These are phyloP conservation scores for Lichenostomus cassidix DNA, from an alignment of 2,113 vertebrate species.

Conservation along the genomic window DNA sequence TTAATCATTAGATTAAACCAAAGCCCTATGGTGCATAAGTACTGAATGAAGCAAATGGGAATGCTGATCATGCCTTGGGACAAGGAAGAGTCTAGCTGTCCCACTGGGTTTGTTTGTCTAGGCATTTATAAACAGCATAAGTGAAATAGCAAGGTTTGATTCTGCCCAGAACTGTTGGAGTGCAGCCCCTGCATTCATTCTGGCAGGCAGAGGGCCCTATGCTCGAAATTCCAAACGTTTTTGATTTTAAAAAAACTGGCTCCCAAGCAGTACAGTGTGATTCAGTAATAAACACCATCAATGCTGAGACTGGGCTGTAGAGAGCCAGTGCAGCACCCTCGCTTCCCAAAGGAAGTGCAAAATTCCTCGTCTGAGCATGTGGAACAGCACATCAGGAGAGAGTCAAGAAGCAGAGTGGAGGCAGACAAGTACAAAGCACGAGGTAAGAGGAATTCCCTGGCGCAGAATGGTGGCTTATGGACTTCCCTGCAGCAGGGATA, in stretches of 20 bases:
- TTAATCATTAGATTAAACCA: neutral
- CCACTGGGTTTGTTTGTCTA: neutral
- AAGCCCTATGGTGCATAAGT: neutral
- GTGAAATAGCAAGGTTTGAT: neutral
- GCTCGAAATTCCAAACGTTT: neutral
- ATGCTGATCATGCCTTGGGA: neutral
- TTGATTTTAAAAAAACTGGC: neutral
- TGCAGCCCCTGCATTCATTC: neutral
- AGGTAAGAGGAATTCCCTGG: neutral
- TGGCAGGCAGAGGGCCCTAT: neutral
- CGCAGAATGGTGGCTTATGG: neutral
- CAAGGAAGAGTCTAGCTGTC: neutral
- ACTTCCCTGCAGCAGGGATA: neutral
- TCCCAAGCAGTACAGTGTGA: neutral
- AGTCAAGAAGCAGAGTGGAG: neutral
- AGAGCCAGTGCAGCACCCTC: neutral
- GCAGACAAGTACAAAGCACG: neutral
- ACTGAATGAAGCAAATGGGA: neutral
- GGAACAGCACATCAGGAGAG: accelerated
- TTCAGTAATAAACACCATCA: neutral
- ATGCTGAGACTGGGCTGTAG: accelerated
- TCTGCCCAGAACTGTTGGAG: neutral
- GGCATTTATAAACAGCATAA: neutral
- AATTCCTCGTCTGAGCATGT: accelerated
- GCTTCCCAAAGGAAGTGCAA: neutral